Percentiles rank a stretch among this genome's conserved stretches.
These are phyloP conservation scores for Drosophila borealis DNA, from an alignment of 2,888 invertebrate genomes.

Conservation along the genomic window DNA sequence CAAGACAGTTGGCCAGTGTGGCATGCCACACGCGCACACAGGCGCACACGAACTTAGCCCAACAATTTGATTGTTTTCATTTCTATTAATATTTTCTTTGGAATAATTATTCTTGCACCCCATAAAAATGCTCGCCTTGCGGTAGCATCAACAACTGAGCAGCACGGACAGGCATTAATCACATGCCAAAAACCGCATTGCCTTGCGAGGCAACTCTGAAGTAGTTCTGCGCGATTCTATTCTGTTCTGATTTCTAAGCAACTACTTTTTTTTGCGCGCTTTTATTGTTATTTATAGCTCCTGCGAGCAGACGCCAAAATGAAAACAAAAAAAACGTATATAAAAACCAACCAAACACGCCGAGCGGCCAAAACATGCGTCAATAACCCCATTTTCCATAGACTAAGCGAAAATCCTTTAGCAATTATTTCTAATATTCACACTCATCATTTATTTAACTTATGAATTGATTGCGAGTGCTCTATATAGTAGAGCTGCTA, in stretches of 20 bases:
- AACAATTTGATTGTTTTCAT: constrained; percentile 65
- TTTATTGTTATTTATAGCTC: constrained; percentile 63
- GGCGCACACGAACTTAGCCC: constrained; percentile 50
- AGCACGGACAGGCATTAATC: constrained; percentile 77
- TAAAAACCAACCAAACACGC: constrained; percentile 24
- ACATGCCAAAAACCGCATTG: constrained; percentile 53
- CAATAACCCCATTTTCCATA: constrained; percentile 74
- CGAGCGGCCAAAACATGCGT: constrained; percentile 75
- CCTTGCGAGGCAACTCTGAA: constrained; percentile 46
- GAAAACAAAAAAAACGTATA: constrained; percentile 34
- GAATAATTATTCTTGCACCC: constrained; percentile 75
- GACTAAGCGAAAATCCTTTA: constrained; percentile 54
- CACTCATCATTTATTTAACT: constrained; percentile 47
- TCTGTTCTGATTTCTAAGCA: constrained; percentile 43
- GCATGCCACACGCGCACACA: constrained; percentile 11
- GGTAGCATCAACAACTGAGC: constrained; percentile 35
- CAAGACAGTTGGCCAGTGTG: constrained; percentile 30
- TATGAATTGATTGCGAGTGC: constrained; percentile 24
- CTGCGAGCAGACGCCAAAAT: constrained; percentile 54
- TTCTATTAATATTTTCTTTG: constrained; percentile 78
- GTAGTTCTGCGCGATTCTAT: constrained; percentile 48
- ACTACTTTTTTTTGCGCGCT: constrained; percentile 21
- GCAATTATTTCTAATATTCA: constrained; percentile 45
- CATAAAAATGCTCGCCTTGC: constrained; percentile 57
- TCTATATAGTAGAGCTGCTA: neutral